Conservation (phyloP, 2,797 vertebrate species). For the Anguilla marmorata region DNA sequence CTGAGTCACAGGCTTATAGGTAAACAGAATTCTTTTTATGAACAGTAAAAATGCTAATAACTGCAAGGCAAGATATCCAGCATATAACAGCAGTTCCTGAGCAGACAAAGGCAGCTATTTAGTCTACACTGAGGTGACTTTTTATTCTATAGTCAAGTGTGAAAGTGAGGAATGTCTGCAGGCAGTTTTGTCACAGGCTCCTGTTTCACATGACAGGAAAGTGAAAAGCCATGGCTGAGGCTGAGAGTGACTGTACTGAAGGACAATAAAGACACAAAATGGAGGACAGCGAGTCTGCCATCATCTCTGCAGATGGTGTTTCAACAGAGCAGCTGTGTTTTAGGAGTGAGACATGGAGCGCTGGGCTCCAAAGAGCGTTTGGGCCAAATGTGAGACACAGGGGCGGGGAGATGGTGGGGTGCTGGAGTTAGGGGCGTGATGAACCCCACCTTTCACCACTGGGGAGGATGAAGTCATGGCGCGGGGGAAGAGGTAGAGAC, state of each 20-base stretch:
- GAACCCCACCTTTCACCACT: slow-evolving; percentile 45
- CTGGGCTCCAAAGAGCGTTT: background rate
- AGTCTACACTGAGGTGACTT: background rate
- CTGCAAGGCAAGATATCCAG: background rate
- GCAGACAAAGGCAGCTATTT: background rate
- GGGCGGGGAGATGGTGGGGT: background rate
- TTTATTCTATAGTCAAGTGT: background rate
- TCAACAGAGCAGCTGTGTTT: background rate
- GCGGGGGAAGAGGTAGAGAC: slow-evolving; percentile 63
- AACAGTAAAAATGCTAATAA: background rate
- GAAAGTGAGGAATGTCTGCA: background rate
- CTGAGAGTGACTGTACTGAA: background rate
- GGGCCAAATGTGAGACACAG: background rate
- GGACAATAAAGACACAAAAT: background rate
- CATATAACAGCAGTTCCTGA: background rate
- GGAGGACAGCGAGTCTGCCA: background rate
- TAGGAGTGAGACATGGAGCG: background rate
- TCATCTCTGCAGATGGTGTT: background rate
- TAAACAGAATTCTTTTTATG: slow-evolving; percentile 4
- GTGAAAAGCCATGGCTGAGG: background rate
- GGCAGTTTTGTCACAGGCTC: background rate
- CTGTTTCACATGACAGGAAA: background rate
- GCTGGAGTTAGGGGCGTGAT: slow-evolving; percentile 16
- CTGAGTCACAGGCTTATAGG: background rate
- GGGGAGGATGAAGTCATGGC: slow-evolving; percentile 69